Base-by-base conservation (phyloP, 2,888 invertebrate genomes). In the Linnaemya tessellans region DNA sequence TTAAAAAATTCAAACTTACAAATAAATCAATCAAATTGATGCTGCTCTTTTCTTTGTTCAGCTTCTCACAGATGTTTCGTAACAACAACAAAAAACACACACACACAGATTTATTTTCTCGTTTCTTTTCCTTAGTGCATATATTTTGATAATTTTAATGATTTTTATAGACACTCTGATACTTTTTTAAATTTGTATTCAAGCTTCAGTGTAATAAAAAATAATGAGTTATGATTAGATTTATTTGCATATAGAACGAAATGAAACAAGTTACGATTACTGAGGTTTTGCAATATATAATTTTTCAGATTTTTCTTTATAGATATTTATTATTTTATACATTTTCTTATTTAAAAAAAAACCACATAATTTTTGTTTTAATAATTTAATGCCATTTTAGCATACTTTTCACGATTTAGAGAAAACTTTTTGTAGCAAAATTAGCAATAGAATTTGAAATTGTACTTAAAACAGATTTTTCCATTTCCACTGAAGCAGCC, bases 161-260 rank as follows among this genome's bases (percentile, higher is more conserved):
- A 49, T 7, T 49, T 49, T 11, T 18, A 9, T 49, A 49, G 18
- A 51, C 51, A 51, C 43, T 51, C 13, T 35, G n/a, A 49, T 38
- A 9, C 20, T 64, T 35, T 74, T 74, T 58, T 64, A 18, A 56
- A 20, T 71, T 80, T 25, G 65, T 64, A 11, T 81, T 30, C 18
- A 41, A 74, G 68, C 74, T 81, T 81, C 46, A 73, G 35, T 65
- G 65, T 46, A 80, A 58, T 80, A 68, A 13, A 71, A 8, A 49
- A 41, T 8, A 80, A 60, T 30, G 60, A 41, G 10, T 62, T 41
- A 41, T 73, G 38, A 67, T 60, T 35, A 54, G 4, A n/a, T 74
- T 65, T 80, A 25, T 15, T 43, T 80, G 9, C 38, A 5, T 60
- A 3, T 20, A 60, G n/a, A 18, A 46, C 22, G 38, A 18, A 35